Evolutionary conservation across 2,797 vertebrate species (phyloP).

Genomic region (Crypturellus tataupa): DNA sequence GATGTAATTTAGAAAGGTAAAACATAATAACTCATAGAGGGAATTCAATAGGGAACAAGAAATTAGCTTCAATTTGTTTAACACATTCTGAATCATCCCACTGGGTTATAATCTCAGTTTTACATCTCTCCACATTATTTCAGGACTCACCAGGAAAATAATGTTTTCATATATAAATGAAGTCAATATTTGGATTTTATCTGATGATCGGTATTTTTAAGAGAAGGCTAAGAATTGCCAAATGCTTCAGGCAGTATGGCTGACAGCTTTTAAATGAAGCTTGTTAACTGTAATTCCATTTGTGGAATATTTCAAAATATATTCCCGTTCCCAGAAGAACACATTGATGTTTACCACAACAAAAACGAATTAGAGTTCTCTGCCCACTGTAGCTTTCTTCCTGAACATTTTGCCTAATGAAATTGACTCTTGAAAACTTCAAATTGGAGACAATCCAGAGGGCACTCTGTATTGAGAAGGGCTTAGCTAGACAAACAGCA

Average conservation of each 20-base stretch:
- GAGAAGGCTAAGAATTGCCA: neutral
- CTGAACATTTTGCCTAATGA: accelerated
- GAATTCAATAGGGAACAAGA: neutral
- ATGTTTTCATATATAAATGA: accelerated
- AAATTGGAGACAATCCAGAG: neutral
- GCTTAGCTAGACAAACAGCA: neutral
- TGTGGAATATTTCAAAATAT: neutral
- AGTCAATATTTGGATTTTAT: neutral
- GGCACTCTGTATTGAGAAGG: neutral
- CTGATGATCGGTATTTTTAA: neutral
- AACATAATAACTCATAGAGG: neutral
- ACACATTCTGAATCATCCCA: neutral
- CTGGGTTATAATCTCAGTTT: neutral
- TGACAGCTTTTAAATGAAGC: neutral
- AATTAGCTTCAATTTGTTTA: neutral
- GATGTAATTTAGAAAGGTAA: neutral
- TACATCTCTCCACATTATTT: neutral
- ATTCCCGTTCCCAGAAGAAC: neutral
- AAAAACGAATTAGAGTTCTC: neutral
- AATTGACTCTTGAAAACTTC: neutral
- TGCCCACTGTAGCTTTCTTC: neutral
- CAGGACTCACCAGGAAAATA: neutral
- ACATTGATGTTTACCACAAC: neutral
- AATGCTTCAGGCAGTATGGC: neutral
- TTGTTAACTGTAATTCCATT: neutral